Base-by-base conservation (phyloP, 2,888 invertebrate species). In the Meloe dianella region DNA sequence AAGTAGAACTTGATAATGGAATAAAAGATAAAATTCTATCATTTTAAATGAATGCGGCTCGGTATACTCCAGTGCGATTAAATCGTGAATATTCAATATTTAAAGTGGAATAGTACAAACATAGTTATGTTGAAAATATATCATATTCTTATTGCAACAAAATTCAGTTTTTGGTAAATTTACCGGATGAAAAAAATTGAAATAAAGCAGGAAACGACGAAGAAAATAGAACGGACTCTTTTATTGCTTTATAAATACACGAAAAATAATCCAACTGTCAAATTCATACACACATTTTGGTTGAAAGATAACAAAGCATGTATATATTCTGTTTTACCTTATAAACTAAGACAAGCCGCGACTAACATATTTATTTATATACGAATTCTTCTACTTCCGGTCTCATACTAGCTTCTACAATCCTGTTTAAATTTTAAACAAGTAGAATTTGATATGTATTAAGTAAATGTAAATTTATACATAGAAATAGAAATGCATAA, bases 181-280 rank as follows among this genome's bases (percentile, higher is more conserved):
- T 47, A 10, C 20, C 10, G 10, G 20, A 10, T 9, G 59, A 67
- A 63, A 67, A 64, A 64, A 67, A 64, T 60, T 8, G 20, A 54
- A 64, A 67, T 64, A 61, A 65, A 68, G 62, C 63, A 65, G 57
- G 38, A 47, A 60, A 62, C 47, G 51, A 62, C 65, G 51, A 62
- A 64, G 62, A 65, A 65, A 62, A 59, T 60, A 58, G 62, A 62
- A 58, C 35, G 65, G 61, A 65, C 67, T 61, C 70, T 65, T 68
- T 67, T 63, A 66, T 70, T 70, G 70, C 71, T 73, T 73, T 75
- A 73, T 72, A 71, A 75, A 74, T 75, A 73, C 72, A 70, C 65
- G 70, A 65, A 74, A 75, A 76, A 75, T 75, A 75, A 75, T 75
- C 75, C 73, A 72, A 69, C 75, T 77, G 76, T 75, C 75, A 76